phyloP scores from a whole-genome alignment of 2,888 invertebrate species.

The Escarpia spicata region DNA sequence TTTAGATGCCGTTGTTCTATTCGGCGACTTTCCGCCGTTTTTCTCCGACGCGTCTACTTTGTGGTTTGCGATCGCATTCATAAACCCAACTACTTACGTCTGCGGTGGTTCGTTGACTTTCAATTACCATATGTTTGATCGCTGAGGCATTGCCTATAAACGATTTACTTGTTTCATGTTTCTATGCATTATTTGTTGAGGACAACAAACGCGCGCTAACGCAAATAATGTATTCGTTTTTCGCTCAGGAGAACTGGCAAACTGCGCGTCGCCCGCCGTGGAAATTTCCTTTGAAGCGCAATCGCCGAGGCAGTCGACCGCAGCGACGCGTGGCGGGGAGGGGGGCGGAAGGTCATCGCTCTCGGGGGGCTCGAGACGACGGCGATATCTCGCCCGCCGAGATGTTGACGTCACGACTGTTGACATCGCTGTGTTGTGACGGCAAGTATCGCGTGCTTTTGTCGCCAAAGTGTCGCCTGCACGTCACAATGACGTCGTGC shows the following conservation, averaged over 20 bases:
- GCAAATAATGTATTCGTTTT: slow-evolving; percentile 6
- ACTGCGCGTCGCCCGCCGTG: neutral
- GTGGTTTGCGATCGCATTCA: neutral
- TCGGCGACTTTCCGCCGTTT: neutral
- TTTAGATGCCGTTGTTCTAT: neutral
- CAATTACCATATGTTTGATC: neutral
- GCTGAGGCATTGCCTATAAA: neutral
- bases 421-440: neutral
- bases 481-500: neutral
- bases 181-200: neutral
- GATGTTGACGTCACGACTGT: neutral
- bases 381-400: neutral
- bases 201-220: neutral
- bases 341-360: neutral
- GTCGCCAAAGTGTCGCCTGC: neutral
- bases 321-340: neutral
- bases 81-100: neutral
- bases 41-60: neutral
- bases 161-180: neutral
- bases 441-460: neutral
- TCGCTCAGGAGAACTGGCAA: neutral
- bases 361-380: neutral
- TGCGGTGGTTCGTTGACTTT: neutral
- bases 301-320: neutral
- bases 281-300: slow-evolving; percentile 5